Conservation (phyloP, 2,113 vertebrate genomes). For the Antennarius striatus region DNA sequence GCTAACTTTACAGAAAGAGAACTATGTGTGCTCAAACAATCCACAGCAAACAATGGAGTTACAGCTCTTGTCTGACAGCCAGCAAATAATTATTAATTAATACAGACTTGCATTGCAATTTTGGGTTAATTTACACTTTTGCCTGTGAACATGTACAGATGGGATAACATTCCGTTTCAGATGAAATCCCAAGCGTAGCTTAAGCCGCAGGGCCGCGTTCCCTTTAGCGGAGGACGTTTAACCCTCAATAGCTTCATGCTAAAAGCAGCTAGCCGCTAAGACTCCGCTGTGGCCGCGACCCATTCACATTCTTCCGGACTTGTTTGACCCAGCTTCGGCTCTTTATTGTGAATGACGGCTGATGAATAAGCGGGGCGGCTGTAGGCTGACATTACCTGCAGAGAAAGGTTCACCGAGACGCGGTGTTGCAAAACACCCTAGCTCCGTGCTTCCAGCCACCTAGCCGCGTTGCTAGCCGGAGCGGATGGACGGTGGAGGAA, state of each 20-base stretch:
- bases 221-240: conserved; percentile 36
- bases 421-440: conserved; percentile 61
- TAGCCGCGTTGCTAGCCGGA: conserved; percentile 71
- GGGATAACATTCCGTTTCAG: not conserved
- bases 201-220: conserved; percentile 56
- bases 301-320: not conserved
- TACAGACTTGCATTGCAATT: not conserved
- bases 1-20: conserved; percentile 21
- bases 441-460: conserved; percentile 56
- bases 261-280: not conserved
- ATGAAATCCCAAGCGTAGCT: conserved; percentile 5
- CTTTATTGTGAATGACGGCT: not conserved
- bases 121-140: not conserved
- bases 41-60: conserved; percentile 60
- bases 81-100: conserved; percentile 32
- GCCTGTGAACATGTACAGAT: not conserved
- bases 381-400: conserved; percentile 63
- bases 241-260: conserved; percentile 1
- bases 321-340: not conserved
- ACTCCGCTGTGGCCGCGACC: not conserved
- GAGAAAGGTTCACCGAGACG: conserved; percentile 67
- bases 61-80: conserved; percentile 38
- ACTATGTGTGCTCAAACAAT: conserved; percentile 40
- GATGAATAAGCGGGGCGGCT: not conserved
- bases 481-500: conserved; percentile 50